Conservation (phyloP, 2,888 invertebrate genomes). For the Thumatha senex region DNA sequence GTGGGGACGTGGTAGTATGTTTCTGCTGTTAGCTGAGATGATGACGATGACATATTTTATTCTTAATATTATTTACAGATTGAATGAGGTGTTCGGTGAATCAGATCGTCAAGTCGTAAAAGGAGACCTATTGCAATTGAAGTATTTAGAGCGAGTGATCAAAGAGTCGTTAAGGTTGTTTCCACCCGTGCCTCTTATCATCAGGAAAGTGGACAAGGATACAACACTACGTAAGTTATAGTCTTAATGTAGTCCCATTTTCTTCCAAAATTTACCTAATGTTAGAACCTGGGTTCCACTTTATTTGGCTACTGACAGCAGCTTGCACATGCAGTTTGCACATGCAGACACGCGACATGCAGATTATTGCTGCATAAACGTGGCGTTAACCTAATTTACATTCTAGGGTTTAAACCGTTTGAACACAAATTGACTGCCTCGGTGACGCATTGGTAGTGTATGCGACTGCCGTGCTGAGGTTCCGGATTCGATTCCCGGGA, state of each 20-base stretch:
- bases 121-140: slow-evolving; percentile 60
- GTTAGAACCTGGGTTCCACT: too few relatives aligned
- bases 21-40: background rate
- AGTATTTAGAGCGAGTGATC: slow-evolving; percentile 67
- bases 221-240: slow-evolving; percentile 65
- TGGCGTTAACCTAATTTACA: background rate
- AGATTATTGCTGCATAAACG: background rate
- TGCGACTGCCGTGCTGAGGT: too few relatives aligned
- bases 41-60: background rate
- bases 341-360: background rate
- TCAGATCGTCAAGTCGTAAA: slow-evolving; percentile 60
- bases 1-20: background rate
- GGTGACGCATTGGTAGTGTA: too few relatives aligned
- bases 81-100: slow-evolving; percentile 62
- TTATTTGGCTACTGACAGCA: too few relatives aligned
- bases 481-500: too few relatives aligned
- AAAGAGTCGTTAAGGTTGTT: slow-evolving; percentile 70
- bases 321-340: background rate
- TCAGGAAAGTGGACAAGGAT: slow-evolving; percentile 67
- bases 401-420: too few relatives aligned
- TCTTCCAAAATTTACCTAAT: background rate
- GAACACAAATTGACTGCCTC: too few relatives aligned
- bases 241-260: too few relatives aligned
- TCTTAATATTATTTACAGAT: slow-evolving; percentile 41
- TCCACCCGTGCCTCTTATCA: slow-evolving; percentile 71